These are phyloP conservation scores for Pheucticus melanocephalus DNA, from an alignment of 2,113 vertebrate species.

Conservation along the genomic window DNA sequence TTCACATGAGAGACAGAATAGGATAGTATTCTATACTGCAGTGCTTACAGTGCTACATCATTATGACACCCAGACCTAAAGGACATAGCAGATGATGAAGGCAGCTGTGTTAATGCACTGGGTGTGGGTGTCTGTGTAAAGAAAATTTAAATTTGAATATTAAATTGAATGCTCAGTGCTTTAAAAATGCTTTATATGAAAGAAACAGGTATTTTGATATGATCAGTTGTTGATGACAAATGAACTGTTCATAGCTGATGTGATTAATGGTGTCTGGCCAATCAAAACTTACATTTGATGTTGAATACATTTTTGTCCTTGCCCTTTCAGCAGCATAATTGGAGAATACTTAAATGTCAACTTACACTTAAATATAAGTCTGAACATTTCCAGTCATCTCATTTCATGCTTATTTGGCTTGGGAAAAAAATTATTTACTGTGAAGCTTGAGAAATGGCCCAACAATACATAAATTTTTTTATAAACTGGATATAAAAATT, in stretches of 20 bases:
- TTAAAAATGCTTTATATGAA: not conserved
- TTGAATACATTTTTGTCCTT: not conserved
- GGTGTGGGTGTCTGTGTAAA: not conserved
- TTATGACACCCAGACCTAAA: not conserved
- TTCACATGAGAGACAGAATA: slow-evolving; percentile 23
- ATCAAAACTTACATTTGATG: not conserved
- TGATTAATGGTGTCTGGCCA: not conserved
- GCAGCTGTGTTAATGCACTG: not conserved
- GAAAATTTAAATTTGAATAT: not conserved
- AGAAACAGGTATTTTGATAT: not conserved
- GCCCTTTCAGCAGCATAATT: not conserved
- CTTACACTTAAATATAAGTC: not conserved
- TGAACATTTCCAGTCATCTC: not conserved
- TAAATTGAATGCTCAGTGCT: not conserved
- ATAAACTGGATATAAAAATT: not conserved
- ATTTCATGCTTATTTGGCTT: not conserved
- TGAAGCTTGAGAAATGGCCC: not conserved
- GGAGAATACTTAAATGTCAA: not conserved
- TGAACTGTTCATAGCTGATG: not conserved
- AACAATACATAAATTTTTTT: not conserved
- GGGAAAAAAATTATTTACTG: not conserved
- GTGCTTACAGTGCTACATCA: not conserved
- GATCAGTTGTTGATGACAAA: not conserved
- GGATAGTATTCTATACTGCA: not conserved
- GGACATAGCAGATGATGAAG: not conserved